phyloP scores from a whole-genome alignment of 2,888 invertebrate genomes.

The Tiphia femorata region DNA sequence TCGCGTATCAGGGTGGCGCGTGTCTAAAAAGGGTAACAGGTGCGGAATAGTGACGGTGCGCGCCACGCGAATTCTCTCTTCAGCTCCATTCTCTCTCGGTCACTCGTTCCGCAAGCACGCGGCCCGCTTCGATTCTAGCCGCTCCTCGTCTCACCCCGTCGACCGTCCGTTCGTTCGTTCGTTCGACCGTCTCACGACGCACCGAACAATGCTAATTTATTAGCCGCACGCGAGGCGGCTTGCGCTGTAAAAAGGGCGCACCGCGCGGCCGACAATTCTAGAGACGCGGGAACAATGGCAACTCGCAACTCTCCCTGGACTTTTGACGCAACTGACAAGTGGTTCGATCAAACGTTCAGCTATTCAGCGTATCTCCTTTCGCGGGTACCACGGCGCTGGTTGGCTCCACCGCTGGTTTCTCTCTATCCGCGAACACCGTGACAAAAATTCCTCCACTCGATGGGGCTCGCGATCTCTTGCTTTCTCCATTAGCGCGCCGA shows the following conservation, averaged over 20 bases:
- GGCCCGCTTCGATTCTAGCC: not conserved
- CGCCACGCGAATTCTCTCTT: constrained; percentile 30
- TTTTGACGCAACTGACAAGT: constrained; percentile 26
- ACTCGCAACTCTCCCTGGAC: not conserved
- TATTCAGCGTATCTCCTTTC: not conserved
- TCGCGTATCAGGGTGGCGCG: not conserved
- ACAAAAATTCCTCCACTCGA: too few relatives aligned
- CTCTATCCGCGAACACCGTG: too few relatives aligned
- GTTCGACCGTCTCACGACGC: constrained; percentile 3
- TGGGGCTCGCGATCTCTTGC: too few relatives aligned
- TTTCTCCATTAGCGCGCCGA: too few relatives aligned
- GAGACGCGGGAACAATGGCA: constrained; percentile 32
- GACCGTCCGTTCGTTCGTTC: not conserved
- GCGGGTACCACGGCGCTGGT: too few relatives aligned
- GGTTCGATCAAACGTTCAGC: constrained; percentile 2
- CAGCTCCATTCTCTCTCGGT: not conserved
- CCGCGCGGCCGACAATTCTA: constrained; percentile 36
- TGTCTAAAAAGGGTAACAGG: constrained; percentile 56
- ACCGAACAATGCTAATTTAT: constrained; percentile 52
- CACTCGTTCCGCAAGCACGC: constrained; percentile 1
- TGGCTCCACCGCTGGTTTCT: too few relatives aligned
- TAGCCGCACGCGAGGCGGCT: constrained; percentile 22
- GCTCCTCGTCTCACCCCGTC: not conserved
- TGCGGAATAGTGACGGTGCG: constrained; percentile 41
- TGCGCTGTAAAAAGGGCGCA: constrained; percentile 23